Evolutionary conservation across 53 echinoderm and acorn worm genomes (phyloP), one percentile per base, ranked within the genome.

Genomic region (Patiria pectinifera): DNA sequence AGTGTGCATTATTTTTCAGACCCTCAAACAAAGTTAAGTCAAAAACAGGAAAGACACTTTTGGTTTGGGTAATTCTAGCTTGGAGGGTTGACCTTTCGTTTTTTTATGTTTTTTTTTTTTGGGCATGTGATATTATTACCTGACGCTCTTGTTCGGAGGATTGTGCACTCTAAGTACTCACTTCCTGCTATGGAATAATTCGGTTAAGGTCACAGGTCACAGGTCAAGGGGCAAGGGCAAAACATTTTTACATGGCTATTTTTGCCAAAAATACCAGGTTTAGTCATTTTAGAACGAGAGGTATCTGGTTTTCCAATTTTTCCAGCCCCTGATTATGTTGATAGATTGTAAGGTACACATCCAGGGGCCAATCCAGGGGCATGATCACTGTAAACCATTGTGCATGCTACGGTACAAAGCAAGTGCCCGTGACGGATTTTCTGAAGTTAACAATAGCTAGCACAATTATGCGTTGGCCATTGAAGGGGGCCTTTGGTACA

Each of bases 31-130:
- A 53, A 24, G 24, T 4, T 3, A 9, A 43, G 58, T 70, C 69
- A 70, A 75, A 86, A 86, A 86, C 86, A 86, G 86, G 86, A 86
- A 86, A 75, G 26, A 46, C 49, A 23, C 24, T 35, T 72, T 76
- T 48, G 25, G 59, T 48, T 74, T 76, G 25, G 22, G 48, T n/a
- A 74, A 72, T 24, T 71, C 49, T 62, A 72, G 72, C 86, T 25
- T 1, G 13, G 24, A 53, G 86, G 86, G 53, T 23, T 49, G n/a
- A 23, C 25, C 71, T 86, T 72, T 72, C 86, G 49, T 72, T 47
- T 22, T 3, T 24, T 11, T 74, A 48, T 59, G 14, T 23, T 22
- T 59, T 19, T 11, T 48, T 18, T 72, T 49, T 21, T 60, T 22
- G 49, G 48, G 66, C 53, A 53, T 8, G 53, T 53, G 53, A 53